These are phyloP conservation scores for Hippocampus zosterae DNA, from an alignment of 2,113 vertebrate genomes.

Conservation along the genomic window DNA sequence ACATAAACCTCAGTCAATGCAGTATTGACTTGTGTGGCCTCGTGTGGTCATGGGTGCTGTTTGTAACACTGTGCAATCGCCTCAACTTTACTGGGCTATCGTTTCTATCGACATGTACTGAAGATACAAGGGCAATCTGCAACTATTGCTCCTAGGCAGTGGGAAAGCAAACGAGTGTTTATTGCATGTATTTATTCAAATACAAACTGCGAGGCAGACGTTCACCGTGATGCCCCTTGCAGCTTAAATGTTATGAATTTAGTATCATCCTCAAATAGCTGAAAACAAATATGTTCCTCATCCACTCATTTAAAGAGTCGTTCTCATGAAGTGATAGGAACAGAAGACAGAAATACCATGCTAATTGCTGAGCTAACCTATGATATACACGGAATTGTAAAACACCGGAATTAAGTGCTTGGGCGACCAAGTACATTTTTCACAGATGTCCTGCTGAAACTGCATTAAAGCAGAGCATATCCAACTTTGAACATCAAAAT, in stretches of 20 bases:
- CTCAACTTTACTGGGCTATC: constrained; percentile 16
- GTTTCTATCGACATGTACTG: constrained; percentile 17
- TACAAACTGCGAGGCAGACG: not conserved
- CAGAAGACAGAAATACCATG: too few relatives aligned
- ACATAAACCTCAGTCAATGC: constrained; percentile 22
- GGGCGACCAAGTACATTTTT: too few relatives aligned
- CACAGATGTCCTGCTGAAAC: too few relatives aligned
- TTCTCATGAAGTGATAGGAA: too few relatives aligned
- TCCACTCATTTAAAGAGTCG: too few relatives aligned
- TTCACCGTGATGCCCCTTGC: not conserved
- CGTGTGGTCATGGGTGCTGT: constrained; percentile 46
- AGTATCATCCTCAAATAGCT: not conserved
- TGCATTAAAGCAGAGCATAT: too few relatives aligned
- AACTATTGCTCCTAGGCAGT: constrained; percentile 17
- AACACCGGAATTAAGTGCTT: too few relatives aligned
- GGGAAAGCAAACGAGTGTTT: constrained; percentile 23
- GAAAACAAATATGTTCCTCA: not conserved
- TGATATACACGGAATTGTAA: too few relatives aligned
- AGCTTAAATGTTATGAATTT: not conserved
- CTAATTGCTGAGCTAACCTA: too few relatives aligned
- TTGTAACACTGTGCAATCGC: constrained; percentile 37
- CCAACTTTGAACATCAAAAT: too few relatives aligned
- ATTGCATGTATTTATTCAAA: constrained; percentile 63
- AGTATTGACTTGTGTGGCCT: constrained; percentile 34
- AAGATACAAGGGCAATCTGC: constrained; percentile 18